Percentiles rank a stretch among this genome's conserved stretches.
Conservation (phyloP, 1,140 invertebrate species). For the Drosophila tropicalis region DNA sequence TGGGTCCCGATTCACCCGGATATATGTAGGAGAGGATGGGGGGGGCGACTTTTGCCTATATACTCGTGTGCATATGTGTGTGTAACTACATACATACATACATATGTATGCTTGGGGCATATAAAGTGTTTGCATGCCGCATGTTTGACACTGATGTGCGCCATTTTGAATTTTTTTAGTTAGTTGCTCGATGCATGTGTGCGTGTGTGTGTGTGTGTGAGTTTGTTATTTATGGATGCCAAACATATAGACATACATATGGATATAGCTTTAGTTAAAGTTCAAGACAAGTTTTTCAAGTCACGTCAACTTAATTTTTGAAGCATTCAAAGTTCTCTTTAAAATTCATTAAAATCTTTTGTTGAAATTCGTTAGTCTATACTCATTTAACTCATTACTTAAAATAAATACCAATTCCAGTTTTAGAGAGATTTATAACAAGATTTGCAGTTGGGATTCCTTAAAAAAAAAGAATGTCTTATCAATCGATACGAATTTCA, state of each 20-base stretch:
- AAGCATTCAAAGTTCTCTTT: neutral
- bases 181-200: neutral
- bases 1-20: slow-evolving; percentile 32
- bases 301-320: slow-evolving; percentile 22
- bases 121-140: slow-evolving; percentile 73
- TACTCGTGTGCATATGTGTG: slow-evolving; percentile 19
- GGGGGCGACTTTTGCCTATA: slow-evolving; percentile 38
- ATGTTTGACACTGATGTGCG: slow-evolving; percentile 64
- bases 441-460: too few relatives aligned
- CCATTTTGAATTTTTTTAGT: slow-evolving; percentile 68
- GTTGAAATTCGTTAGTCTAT: neutral
- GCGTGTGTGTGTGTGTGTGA: slow-evolving; percentile 21
- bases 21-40: neutral
- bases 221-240: slow-evolving; percentile 54
- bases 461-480: too few relatives aligned
- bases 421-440: too few relatives aligned
- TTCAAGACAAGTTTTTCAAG: slow-evolving; percentile 7
- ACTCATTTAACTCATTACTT: too few relatives aligned
- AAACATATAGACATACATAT: slow-evolving; percentile 8
- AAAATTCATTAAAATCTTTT: neutral
- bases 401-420: too few relatives aligned
- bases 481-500: too few relatives aligned
- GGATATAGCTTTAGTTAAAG: slow-evolving; percentile 33
- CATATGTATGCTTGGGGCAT: slow-evolving; percentile 55
- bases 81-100: slow-evolving; percentile 39